Percentiles rank a stretch among this genome's conserved stretches.
Evolutionary conservation across 2,888 invertebrate genomes (phyloP).

Genomic region (Epinotia ramella): DNA sequence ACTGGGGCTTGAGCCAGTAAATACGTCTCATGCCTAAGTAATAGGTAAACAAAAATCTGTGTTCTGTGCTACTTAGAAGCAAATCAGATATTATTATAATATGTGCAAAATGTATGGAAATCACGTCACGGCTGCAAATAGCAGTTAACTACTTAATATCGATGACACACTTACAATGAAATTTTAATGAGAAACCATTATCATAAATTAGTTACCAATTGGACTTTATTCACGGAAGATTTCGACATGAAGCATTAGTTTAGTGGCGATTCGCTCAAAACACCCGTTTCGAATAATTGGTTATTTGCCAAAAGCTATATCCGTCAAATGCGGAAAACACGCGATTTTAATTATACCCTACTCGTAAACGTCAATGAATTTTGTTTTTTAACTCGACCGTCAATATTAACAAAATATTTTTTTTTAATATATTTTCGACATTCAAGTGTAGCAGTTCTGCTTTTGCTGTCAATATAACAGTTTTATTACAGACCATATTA

Average conservation of each 20-base stretch:
- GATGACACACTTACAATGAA: conserved; percentile 70
- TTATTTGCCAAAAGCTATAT: conserved; percentile 18
- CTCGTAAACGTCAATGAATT: background rate
- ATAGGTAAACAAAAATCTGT: background rate
- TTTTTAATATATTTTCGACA: no score
- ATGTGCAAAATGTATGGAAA: conserved; percentile 14
- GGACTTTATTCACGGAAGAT: conserved; percentile 70
- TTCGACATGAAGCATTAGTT: conserved; percentile 62
- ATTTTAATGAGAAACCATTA: conserved; percentile 75
- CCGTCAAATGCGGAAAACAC: conserved; percentile 13
- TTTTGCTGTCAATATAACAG: background rate
- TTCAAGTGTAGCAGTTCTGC: background rate
- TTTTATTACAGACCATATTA: background rate
- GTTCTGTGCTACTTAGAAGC: background rate
- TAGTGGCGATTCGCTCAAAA: conserved; percentile 30
- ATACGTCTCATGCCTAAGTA: background rate
- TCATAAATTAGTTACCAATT: conserved; percentile 76
- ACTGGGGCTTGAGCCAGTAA: background rate
- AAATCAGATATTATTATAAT: background rate
- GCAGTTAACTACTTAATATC: conserved; percentile 42
- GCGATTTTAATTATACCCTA: conserved; percentile 16
- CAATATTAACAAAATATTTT: background rate
- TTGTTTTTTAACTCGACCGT: background rate
- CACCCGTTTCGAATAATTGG: conserved; percentile 21
- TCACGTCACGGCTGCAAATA: conserved; percentile 19